A percentile compares a stretch with the other conserved stretches of the same genome.
phyloP scores from a whole-genome alignment of 2,888 invertebrate species.

The Xestia rhomboidea region DNA sequence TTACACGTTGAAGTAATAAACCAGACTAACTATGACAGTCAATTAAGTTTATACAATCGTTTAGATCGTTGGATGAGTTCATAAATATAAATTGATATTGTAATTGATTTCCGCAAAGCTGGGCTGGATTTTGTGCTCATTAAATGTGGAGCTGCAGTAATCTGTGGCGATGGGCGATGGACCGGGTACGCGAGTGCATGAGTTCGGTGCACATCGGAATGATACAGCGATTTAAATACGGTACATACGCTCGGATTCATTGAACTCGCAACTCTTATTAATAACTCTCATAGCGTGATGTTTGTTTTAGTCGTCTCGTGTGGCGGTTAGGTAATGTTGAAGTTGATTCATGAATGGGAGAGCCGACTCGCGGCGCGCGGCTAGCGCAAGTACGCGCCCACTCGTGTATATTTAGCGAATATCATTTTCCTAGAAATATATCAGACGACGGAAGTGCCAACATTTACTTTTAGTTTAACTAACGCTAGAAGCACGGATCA shows the following conservation, averaged over 20 bases:
- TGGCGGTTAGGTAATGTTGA: conserved; percentile 88
- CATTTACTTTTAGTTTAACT: conserved; percentile 76
- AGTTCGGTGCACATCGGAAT: conserved; percentile 76
- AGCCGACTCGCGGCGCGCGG: conserved; percentile 74
- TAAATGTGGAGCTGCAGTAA: conserved; percentile 70
- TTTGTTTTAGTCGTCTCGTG: conserved; percentile 86
- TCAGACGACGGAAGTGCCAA: conserved; percentile 85
- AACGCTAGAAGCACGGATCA: conserved; percentile 64
- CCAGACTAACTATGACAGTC: conserved; percentile 80
- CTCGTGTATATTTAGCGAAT: conserved; percentile 87
- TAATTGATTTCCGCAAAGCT: conserved; percentile 79
- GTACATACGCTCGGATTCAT: conserved; percentile 82
- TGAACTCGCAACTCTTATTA: conserved; percentile 89
- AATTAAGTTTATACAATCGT: conserved; percentile 81
- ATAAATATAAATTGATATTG: conserved; percentile 79
- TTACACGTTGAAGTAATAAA: conserved; percentile 81
- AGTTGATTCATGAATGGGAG: conserved; percentile 90
- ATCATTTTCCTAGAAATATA: conserved; percentile 86
- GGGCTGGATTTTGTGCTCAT: conserved; percentile 74
- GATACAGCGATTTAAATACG: conserved; percentile 82
- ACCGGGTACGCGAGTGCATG: conserved; percentile 64
- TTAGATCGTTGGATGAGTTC: conserved; percentile 74
- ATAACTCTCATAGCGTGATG: conserved; percentile 86
- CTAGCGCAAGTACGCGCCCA: conserved; percentile 78
- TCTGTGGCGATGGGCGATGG: conserved; percentile 70